A percentile compares a stretch with the other conserved stretches of the same genome.
phyloP scores from a whole-genome alignment of 2,113 vertebrate species.

The Actenoides lindsayi region DNA sequence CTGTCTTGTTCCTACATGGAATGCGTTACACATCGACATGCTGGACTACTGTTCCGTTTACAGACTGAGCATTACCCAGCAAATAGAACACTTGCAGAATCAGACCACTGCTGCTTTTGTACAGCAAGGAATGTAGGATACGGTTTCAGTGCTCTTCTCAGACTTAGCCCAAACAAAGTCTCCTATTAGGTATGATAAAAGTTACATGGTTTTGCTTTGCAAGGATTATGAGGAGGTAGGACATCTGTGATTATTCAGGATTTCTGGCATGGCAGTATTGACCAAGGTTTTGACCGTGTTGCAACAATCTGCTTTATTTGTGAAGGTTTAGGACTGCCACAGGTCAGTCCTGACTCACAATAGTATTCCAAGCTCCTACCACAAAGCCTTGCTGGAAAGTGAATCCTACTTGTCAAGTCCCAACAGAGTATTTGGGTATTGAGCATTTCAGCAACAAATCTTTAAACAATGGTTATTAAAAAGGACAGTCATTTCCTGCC shows the following conservation, averaged over 20 bases:
- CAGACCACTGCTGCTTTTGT: neutral
- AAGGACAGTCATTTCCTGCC: neutral
- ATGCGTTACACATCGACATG: accelerated
- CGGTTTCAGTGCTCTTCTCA: neutral
- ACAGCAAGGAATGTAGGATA: neutral
- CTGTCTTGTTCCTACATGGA: slow-evolving; percentile 9
- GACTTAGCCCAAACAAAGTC: neutral
- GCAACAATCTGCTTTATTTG: neutral
- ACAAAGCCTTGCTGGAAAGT: neutral
- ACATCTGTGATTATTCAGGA: neutral
- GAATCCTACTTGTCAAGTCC: neutral
- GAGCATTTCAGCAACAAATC: neutral
- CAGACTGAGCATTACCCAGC: neutral
- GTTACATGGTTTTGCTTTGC: neutral
- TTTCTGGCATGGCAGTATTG: neutral
- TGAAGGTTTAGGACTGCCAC: neutral
- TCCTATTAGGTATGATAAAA: neutral
- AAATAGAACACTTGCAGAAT: neutral
- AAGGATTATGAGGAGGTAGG: neutral
- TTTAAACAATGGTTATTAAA: neutral
- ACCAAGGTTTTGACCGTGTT: neutral
- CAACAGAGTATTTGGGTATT: neutral
- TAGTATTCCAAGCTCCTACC: neutral
- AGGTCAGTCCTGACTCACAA: neutral
- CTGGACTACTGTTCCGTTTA: neutral